These are phyloP conservation scores for Oriolus oriolus DNA, from an alignment of 2,113 vertebrate species.

Conservation along the genomic window DNA sequence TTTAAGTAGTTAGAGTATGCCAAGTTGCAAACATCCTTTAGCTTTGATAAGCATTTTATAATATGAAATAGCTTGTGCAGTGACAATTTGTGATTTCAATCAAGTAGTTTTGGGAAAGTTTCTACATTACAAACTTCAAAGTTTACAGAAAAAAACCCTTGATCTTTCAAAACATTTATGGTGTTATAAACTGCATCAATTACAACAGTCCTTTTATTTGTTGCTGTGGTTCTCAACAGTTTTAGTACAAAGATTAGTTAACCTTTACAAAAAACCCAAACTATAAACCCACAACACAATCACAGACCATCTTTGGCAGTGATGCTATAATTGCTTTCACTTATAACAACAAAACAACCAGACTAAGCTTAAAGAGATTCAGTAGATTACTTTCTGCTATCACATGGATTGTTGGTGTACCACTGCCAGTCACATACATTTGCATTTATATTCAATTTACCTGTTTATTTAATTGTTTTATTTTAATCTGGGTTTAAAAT, in stretches of 20 bases:
- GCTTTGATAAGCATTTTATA: background rate
- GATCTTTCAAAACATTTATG: background rate
- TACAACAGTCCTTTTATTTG: background rate
- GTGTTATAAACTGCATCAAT: background rate
- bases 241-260: background rate
- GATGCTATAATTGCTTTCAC: background rate
- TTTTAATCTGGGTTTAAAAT: conserved; percentile 4
- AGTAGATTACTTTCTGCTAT: background rate
- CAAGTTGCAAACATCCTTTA: background rate
- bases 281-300: background rate
- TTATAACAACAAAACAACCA: background rate
- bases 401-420: background rate
- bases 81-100: background rate
- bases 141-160: background rate
- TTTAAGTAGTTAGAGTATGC: background rate
- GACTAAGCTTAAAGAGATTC: background rate
- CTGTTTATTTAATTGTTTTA: background rate
- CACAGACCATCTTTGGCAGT: background rate
- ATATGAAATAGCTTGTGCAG: background rate
- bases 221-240: background rate
- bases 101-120: background rate
- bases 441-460: background rate
- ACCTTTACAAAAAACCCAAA: background rate
- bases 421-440: background rate
- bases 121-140: background rate